A percentile compares a stretch with the other conserved stretches of the same genome.
Conservation (phyloP, 30 jellyfish, hydroid and myxozoan species). For the Pseudorhiza aurosa region DNA sequence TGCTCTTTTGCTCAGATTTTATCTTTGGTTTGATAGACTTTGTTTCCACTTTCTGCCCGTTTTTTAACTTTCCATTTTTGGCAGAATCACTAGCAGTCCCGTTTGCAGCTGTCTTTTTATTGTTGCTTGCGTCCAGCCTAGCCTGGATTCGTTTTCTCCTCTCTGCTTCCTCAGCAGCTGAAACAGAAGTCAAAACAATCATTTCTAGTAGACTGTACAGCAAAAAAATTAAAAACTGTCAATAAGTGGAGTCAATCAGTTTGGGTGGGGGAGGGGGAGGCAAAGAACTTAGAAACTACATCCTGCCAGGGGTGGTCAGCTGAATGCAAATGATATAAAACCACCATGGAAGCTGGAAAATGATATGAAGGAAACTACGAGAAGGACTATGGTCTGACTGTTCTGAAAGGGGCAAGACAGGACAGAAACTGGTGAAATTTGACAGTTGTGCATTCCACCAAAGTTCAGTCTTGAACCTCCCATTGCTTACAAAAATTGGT, state of each 20-base stretch:
- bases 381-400: too few relatives aligned
- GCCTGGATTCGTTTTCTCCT: constrained; percentile 68
- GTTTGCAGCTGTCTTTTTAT: constrained; percentile 19
- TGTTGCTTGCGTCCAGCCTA: constrained; percentile 56
- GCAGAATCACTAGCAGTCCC: not conserved
- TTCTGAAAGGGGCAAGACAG: too few relatives aligned
- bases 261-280: not conserved
- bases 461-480: too few relatives aligned
- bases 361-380: too few relatives aligned
- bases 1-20: not conserved
- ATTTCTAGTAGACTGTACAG: not conserved
- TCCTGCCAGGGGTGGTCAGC: too few relatives aligned
- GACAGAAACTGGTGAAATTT: too few relatives aligned
- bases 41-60: not conserved
- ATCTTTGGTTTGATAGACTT: not conserved
- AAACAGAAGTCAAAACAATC: not conserved
- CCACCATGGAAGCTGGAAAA: too few relatives aligned
- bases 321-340: too few relatives aligned
- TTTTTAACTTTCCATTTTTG: not conserved
- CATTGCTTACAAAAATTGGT: too few relatives aligned
- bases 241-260: not conserved
- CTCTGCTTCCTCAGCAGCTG: constrained; percentile 79
- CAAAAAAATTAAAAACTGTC: not conserved
- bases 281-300: not conserved
- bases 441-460: too few relatives aligned